Percentiles rank a stretch among this genome's conserved stretches.
Conservation (phyloP, 1,140 invertebrate genomes). For the Nomia melanderi region DNA sequence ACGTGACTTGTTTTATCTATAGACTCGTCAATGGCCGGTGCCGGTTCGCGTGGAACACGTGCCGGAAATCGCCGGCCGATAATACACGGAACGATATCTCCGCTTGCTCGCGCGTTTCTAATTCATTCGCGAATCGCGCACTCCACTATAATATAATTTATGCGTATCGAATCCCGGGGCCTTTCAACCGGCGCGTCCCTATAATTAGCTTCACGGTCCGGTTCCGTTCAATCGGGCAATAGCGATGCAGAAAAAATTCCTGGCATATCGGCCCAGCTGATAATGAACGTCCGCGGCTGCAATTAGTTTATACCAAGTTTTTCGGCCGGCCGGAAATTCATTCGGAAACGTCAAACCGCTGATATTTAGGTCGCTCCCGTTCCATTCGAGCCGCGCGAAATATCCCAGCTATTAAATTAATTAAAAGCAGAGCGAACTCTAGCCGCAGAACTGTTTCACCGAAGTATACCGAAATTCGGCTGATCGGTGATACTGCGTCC, state of each 20-base stretch:
- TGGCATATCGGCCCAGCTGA: no score
- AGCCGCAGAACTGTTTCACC: neutral
- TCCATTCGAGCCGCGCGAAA: neutral
- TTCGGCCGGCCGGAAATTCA: neutral
- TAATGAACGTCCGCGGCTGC: neutral
- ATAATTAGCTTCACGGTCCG: no score
- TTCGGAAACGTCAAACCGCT: neutral
- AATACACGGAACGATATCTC: neutral
- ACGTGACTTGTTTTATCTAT: constrained; percentile 33
- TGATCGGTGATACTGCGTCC: no score
- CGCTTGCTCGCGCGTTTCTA: neutral
- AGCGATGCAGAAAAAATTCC: no score
- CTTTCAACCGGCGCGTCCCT: no score
- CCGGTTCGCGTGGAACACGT: neutral
- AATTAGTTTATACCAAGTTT: neutral
- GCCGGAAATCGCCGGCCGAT: constrained; percentile 29
- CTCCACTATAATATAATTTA: neutral
- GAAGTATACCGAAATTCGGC: neutral
- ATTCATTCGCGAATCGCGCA: neutral
- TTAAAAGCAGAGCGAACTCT: neutral
- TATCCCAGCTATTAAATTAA: neutral
- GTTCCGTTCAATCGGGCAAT: neutral
- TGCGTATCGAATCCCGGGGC: neutral
- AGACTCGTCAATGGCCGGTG: constrained; percentile 18
- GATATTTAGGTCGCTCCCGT: neutral